Conservation (phyloP, 2,797 vertebrate genomes). For the Australoheros facetus region DNA sequence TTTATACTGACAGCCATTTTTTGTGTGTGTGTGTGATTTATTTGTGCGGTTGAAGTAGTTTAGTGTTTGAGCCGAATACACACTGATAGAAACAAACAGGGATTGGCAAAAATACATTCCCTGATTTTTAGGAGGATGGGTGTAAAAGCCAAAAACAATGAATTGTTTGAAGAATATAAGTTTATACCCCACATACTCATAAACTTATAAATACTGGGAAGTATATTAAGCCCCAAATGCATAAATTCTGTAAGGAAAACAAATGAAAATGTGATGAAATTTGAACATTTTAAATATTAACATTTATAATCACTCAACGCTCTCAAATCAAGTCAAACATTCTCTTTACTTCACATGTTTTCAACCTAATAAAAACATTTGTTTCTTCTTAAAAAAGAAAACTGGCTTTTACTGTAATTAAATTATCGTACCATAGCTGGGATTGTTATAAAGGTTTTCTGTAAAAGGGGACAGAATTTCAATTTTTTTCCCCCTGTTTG, state of each 20-base stretch:
- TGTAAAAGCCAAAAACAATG: too few species aligned
- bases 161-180: too few species aligned
- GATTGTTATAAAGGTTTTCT: not conserved
- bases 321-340: not conserved
- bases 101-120: not conserved
- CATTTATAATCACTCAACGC: not conserved
- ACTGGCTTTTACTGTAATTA: not conserved
- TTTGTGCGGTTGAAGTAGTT: not conserved
- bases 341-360: not conserved
- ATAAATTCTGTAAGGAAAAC: not conserved
- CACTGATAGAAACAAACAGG: not conserved
- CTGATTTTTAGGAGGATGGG: too few species aligned
- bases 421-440: not conserved
- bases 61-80: not conserved
- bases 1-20: too few species aligned
- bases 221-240: not conserved
- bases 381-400: not conserved
- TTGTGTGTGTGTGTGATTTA: constrained; percentile 5
- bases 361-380: not conserved
- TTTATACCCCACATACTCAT: not conserved
- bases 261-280: not conserved
- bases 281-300: not conserved
- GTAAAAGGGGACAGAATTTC: too few species aligned
- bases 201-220: not conserved
- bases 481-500: too few species aligned